phyloP scores from a whole-genome alignment of 2,113 vertebrate species.

The Myrmecophaga tridactyla region DNA sequence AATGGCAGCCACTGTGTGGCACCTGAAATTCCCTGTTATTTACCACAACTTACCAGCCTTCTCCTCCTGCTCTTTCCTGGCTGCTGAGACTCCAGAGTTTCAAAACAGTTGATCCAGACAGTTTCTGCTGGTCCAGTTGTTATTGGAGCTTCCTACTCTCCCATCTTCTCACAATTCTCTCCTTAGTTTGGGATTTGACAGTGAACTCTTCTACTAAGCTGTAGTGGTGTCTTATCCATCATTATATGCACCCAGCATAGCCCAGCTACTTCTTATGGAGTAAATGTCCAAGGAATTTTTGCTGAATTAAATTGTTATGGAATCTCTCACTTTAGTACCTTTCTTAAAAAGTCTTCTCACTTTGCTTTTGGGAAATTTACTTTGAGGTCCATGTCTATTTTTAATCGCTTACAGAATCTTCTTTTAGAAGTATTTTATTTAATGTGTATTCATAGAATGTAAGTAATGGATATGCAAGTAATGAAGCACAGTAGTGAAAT shows the following conservation, averaged over 20 bases:
- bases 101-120: too few relatives aligned
- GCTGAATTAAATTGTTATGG: background rate
- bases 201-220: background rate
- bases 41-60: too few relatives aligned
- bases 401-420: background rate
- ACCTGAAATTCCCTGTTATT: too few relatives aligned
- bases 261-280: background rate
- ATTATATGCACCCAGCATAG: background rate
- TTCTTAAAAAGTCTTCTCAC: background rate
- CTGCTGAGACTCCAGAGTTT: too few relatives aligned
- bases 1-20: too few relatives aligned
- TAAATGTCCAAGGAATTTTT: background rate
- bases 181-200: background rate
- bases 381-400: background rate
- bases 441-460: background rate
- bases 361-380: conserved; percentile 27
- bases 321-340: background rate
- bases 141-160: too few relatives aligned
- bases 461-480: background rate
- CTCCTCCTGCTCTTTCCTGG: too few relatives aligned
- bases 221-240: background rate
- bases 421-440: background rate
- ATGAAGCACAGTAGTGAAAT: background rate
- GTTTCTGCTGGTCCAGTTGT: too few relatives aligned
- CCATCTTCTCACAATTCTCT: too few relatives aligned